Conservation (phyloP, 2,888 invertebrate genomes). For the Apantesis nais region DNA sequence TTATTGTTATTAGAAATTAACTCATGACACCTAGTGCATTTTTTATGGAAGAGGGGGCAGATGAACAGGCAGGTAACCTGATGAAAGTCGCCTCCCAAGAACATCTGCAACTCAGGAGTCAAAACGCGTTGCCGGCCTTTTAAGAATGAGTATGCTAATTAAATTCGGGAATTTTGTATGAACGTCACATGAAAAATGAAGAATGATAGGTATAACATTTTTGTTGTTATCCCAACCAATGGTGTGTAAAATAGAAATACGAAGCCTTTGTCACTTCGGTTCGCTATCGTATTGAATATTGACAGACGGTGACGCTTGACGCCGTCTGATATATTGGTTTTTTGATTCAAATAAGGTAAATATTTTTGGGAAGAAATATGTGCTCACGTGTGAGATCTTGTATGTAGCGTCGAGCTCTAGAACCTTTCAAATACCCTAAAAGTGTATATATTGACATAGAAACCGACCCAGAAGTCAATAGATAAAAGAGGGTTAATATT, state of each 20-base stretch:
- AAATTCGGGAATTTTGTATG: too few relatives aligned
- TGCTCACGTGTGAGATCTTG: background rate
- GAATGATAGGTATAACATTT: constrained; percentile 29
- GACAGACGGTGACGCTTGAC: constrained; percentile 8
- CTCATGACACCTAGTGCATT: too few relatives aligned
- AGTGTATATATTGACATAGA: background rate
- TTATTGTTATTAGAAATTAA: background rate
- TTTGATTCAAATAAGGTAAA: background rate
- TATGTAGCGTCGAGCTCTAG: background rate
- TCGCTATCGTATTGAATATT: constrained; percentile 15
- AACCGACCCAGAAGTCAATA: background rate
- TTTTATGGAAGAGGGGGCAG: too few relatives aligned
- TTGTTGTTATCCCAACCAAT: constrained; percentile 40
- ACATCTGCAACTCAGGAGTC: too few relatives aligned
- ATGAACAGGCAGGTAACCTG: too few relatives aligned
- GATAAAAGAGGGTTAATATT: background rate
- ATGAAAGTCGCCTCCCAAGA: too few relatives aligned
- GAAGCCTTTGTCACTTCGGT: constrained; percentile 14
- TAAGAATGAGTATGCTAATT: too few relatives aligned
- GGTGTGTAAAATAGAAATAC: constrained; percentile 46
- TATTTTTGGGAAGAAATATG: background rate
- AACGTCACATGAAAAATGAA: constrained; percentile 35
- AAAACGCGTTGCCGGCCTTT: too few relatives aligned
- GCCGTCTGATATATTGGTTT: constrained; percentile 4
- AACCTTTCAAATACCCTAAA: background rate